Evolutionary conservation across 2,888 invertebrate genomes (phyloP), one percentile per base, ranked within the genome.

Genomic region (Lasiommata megera): DNA sequence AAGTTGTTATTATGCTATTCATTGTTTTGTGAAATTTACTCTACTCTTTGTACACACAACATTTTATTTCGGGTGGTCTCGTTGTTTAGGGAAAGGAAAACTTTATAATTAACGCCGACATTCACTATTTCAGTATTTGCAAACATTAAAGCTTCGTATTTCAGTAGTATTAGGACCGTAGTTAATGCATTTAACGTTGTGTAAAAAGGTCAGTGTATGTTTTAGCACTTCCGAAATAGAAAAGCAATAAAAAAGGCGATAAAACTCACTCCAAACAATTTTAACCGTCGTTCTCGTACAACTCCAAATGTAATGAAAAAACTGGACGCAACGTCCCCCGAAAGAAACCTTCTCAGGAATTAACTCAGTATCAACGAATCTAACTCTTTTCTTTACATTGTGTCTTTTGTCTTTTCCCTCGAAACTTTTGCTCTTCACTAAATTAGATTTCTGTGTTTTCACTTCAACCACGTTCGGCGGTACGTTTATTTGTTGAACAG

Each of bases 341-440:
- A 86, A 65, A 50, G 84, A 72, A 62, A 68, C 66, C 64, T 62
- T 73, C 64, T 77, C 76, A 55, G 65, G 58, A 48, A 61, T 65
- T 62, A 72, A 72, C 51, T 79, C 79, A 34, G 65, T 67, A 69
- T 85, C 87, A 63, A 71, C 75, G 67, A 88, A 88, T 67, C 80
- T 76, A 67, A 88, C 87, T 74, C 76, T 80, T 80, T 88, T 88
- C 79, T 84, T 86, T 58, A 65, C 65, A 7, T 34, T 16, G 73
- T 59, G 71, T 65, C 69, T 71, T 73, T 63, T 66, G 64, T 67
- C 70, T 71, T 73, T 76, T 79, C 54, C 55, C n/a, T 71, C 71
- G 55, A 71, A 53, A 61, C 68, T 78, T 76, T 78, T 81, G 63
- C 68, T 76, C 73, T 76, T 80, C 68, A 74, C 74, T 69, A 84